Base-by-base conservation (phyloP, 2,113 vertebrate genomes). In the Toxostoma redivivum region DNA sequence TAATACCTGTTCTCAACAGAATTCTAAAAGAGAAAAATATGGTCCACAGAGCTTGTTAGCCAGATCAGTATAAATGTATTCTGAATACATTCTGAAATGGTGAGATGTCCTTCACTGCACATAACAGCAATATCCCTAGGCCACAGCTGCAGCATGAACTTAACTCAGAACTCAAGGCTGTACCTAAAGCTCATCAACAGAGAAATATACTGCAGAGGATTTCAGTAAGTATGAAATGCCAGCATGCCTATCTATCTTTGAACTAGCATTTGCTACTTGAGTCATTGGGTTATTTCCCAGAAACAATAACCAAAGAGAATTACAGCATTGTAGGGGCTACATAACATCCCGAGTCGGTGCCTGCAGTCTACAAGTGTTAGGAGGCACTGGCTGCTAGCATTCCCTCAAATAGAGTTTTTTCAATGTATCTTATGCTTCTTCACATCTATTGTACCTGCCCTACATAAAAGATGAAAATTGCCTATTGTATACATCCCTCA, bases 101-200 rank as follows among this genome's bases (percentile, higher is more conserved):
- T 76, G 66, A 71, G 69, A 74, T 40, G 69, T 30, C 53, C 65
- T 92, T 87, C 77, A 61, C 76, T 91, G n/a, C 56, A 61, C 15
- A 7, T 40, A 35, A 53, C 54, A 62, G 21, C 17, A 57, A 87
- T 27, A 85, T 38, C 37, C 50, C 37, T 33, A 57, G 76, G 84
- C 53, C 84, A 81, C 33, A 44, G 64, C 53, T 72, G 90, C 74
- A 92, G 69, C 31, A 35, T 37, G n/a, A 81, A 12, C 45, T 79
- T 70, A 81, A 82, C 61, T 91, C 54, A 28, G 78, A 89, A n/a
- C 48, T 76, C 58, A 44, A 73, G 54, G 28, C 38, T 66, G 53
- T 94, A 87, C 81, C 81, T 93, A 71, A 95, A 91, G 45, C 79
- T 94, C 89, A 92, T 60, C 60, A 91, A 54, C 64, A 92, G 38